These are phyloP conservation scores for Selenia dentaria DNA, from an alignment of 2,888 invertebrate genomes.

Conservation along the genomic window DNA sequence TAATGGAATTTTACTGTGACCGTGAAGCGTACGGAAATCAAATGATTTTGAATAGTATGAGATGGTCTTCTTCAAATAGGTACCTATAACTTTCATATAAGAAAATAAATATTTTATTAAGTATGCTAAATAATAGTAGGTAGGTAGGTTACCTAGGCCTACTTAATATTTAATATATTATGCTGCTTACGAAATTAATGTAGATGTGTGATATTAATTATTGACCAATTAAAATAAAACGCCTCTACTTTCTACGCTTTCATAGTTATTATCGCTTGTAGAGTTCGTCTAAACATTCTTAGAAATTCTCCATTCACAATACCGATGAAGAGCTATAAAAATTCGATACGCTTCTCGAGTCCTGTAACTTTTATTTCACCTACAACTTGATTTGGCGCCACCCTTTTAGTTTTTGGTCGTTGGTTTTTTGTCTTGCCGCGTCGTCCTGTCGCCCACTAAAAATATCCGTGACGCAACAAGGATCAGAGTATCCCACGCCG, in stretches of 20 bases:
- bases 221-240: too few species aligned
- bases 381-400: slow-evolving; percentile 67
- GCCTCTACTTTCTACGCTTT: too few species aligned
- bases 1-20: slow-evolving; percentile 40
- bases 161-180: too few species aligned
- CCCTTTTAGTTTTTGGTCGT: slow-evolving; percentile 70
- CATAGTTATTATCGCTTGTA: too few species aligned
- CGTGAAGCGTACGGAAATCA: slow-evolving; percentile 23
- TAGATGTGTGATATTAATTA: too few species aligned
- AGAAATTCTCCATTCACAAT: slow-evolving; percentile 12
- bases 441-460: slow-evolving; percentile 71
- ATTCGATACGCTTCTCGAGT: slow-evolving; percentile 14
- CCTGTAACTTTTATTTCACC: slow-evolving; percentile 41
- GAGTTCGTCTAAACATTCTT: neutral
- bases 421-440: slow-evolving; percentile 62
- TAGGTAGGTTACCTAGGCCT: too few species aligned
- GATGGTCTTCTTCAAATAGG: too few species aligned
- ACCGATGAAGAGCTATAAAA: slow-evolving; percentile 3
- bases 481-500: slow-evolving; percentile 62
- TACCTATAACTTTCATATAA: too few species aligned
- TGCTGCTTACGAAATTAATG: too few species aligned
- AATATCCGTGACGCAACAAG: slow-evolving; percentile 75
- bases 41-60: slow-evolving; percentile 26
- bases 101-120: too few species aligned
- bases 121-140: too few species aligned